Base-by-base conservation (phyloP, 2,113 vertebrate genomes). In the Nannobrachium achirus region DNA sequence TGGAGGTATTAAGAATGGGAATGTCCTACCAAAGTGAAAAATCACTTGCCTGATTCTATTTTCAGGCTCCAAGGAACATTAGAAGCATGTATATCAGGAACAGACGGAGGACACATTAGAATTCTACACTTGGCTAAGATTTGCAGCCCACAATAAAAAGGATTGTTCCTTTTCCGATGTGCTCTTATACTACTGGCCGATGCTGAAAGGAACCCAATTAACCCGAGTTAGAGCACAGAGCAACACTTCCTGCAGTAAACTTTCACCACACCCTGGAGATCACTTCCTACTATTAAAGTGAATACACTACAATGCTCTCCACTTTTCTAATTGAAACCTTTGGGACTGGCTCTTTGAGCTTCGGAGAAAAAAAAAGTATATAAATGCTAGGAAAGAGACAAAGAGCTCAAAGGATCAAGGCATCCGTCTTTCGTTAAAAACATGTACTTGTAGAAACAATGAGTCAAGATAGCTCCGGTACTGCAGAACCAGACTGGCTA, bases 251-350 rank as follows among this genome's bases (percentile, higher is more conserved):
- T 69, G 74, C 70, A 67, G 42, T 82, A 71, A 64, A 79, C 79
- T 63, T 83, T 87, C 71, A 58, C 79, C 89, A 79, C 85, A 89
- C 91, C 89, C 82, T 60, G 79, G 91, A 92, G 89, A 91, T 89
- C 88, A 71, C 84, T 83, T 80, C 76, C 81, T 76, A 78, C 89
- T 86, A 86, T 92, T 91, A 92, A 84, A 90, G 79, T 65, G 81
- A 90, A 89, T 82, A 71, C 85, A 85, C 85, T 87, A 76, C 79
- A 63, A 87, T 86, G 82, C 81, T 73, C 78, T 56, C 69, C 68
- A 81, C 83, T 88, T 91, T 91, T 90, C 82, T 92, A 93, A 93
- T 93, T 92, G 82, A 92, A 92, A 93, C 92, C 91, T 87, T 69
- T 88, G 92, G 92, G 89, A 92, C 73, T 81, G 63, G 73, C 72